phyloP scores from a whole-genome alignment of 2,113 vertebrate species.

The Sceloporus undulatus region DNA sequence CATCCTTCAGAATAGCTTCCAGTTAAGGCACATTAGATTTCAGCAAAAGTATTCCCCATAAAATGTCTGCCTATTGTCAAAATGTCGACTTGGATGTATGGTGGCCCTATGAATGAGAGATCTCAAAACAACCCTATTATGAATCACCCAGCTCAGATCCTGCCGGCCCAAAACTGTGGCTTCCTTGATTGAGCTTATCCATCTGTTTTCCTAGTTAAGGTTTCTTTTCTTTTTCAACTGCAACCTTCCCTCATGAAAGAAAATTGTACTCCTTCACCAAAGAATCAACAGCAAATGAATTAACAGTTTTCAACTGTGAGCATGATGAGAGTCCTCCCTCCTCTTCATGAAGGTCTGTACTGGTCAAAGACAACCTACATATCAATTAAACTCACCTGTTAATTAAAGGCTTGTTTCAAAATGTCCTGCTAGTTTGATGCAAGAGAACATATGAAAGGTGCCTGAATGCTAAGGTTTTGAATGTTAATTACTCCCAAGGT shows the following conservation, averaged over 20 bases:
- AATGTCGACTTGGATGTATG: neutral
- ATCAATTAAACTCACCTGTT: constrained; percentile 83
- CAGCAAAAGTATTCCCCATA: constrained; percentile 54
- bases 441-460: constrained; percentile 77
- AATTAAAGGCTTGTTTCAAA: constrained; percentile 82
- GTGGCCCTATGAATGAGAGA: too few relatives aligned
- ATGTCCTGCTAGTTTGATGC: constrained; percentile 77
- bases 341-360: constrained; percentile 62
- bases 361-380: constrained; percentile 74
- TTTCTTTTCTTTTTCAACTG: constrained; percentile 10
- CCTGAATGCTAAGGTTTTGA: constrained; percentile 80
- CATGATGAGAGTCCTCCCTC: constrained; percentile 52
- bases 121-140: too few relatives aligned
- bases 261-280: constrained; percentile 46
- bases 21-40: constrained; percentile 53
- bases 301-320: constrained; percentile 60
- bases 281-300: constrained; percentile 71
- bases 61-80: neutral
- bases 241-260: constrained; percentile 65
- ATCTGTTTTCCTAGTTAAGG: neutral
- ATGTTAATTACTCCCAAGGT: constrained; percentile 81
- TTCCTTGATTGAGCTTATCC: too few relatives aligned
- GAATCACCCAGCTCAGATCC: too few relatives aligned
- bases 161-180: too few relatives aligned
- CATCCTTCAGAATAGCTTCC: constrained; percentile 47